Evolutionary conservation across 2,113 vertebrate species (phyloP).

Genomic region (Rutilus rutilus): DNA sequence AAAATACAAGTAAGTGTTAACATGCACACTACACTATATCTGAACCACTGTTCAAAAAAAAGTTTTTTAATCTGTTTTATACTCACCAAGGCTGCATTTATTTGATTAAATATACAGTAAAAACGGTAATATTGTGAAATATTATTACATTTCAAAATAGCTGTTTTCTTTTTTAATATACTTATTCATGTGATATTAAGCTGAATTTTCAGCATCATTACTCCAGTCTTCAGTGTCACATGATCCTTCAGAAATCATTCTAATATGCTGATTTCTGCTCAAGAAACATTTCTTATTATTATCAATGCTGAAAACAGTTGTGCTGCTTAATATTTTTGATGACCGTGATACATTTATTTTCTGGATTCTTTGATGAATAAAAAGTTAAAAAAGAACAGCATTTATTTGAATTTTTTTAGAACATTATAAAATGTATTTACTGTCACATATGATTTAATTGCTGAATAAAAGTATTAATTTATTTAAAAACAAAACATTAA

Average conservation of each 20-base stretch:
- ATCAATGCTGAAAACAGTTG: background rate
- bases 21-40: background rate
- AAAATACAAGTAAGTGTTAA: conserved; percentile 76
- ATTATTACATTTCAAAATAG: background rate
- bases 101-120: background rate
- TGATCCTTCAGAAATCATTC: background rate
- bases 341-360: background rate
- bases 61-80: background rate
- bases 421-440: background rate
- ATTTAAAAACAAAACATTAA: background rate
- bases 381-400: background rate
- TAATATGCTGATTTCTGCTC: background rate
- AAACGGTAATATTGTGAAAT: background rate
- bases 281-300: background rate
- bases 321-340: background rate
- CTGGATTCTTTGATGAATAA: background rate
- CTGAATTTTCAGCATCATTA: background rate
- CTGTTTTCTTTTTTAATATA: background rate
- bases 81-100: background rate
- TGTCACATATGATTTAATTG: background rate
- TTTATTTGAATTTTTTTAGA: too few species aligned
- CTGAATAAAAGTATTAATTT: background rate
- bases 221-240: background rate
- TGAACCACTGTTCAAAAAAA: background rate
- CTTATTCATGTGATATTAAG: background rate